Conservation (phyloP, 2,888 invertebrate genomes). For the Habrosyne pyritoides region DNA sequence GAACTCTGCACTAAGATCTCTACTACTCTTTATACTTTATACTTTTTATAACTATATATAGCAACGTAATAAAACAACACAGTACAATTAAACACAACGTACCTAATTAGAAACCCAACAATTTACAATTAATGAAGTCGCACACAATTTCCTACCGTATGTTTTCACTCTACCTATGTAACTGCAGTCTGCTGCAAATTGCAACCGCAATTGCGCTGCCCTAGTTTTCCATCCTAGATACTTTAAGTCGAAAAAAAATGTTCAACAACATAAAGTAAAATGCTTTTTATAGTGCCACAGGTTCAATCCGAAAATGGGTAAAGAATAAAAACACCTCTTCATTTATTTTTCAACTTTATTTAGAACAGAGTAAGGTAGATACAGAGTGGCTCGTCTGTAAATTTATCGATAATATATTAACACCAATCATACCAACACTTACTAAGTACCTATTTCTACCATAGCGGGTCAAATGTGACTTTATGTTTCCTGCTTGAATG, state of each 20-base stretch:
- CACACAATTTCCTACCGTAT: conserved; percentile 20
- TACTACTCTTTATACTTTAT: no score
- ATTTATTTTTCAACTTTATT: no score
- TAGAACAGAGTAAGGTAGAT: no score
- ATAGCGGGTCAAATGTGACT: no score
- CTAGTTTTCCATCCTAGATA: conserved; percentile 29
- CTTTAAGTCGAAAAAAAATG: background rate
- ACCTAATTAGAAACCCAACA: background rate
- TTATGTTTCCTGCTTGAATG: no score
- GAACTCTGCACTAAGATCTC: no score
- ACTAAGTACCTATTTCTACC: no score
- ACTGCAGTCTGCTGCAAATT: conserved; percentile 38
- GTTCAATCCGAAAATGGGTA: background rate
- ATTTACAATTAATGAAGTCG: background rate
- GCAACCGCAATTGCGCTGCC: conserved; percentile 42
- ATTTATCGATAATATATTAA: no score
- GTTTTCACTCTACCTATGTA: conserved; percentile 33
- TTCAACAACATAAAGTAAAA: background rate
- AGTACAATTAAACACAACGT: background rate
- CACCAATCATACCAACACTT: no score
- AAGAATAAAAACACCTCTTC: background rate
- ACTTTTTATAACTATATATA: no score
- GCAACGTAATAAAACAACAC: no score
- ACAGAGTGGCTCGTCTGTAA: no score
- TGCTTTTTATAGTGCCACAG: background rate